phyloP scores from a whole-genome alignment of 1,140 invertebrate genomes.

The Drosophila takahashii region DNA sequence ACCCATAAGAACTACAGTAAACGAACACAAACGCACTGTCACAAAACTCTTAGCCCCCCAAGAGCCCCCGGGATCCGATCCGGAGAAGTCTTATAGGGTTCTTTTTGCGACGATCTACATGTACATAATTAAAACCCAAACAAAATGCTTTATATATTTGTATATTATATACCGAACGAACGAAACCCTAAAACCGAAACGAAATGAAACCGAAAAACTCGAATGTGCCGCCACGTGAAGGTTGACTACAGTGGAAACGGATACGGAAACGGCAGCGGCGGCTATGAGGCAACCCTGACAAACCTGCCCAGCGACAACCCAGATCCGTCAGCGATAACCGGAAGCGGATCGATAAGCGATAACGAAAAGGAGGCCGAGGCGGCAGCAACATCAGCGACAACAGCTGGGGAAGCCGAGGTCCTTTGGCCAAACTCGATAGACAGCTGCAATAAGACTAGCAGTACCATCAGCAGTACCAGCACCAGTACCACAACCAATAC shows the following conservation, averaged over 20 bases:
- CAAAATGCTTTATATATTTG: constrained; percentile 41
- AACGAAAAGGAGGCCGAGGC: constrained; percentile 39
- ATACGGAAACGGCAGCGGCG: constrained; percentile 41
- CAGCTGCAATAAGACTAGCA: constrained; percentile 17
- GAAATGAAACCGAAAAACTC: constrained; percentile 13
- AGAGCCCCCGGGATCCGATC: constrained; percentile 17
- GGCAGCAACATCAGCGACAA: constrained; percentile 21
- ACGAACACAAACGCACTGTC: constrained; percentile 18
- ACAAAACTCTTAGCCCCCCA: constrained; percentile 16
- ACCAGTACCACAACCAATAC: constrained; percentile 9
- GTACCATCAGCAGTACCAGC: not conserved
- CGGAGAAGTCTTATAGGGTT: constrained; percentile 15
- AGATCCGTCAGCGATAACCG: constrained; percentile 24
- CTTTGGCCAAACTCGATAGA: constrained; percentile 18
- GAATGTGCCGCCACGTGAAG: constrained; percentile 34
- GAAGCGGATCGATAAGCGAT: constrained; percentile 36
- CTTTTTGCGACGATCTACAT: constrained; percentile 7
- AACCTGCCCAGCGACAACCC: constrained; percentile 34
- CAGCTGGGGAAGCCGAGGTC: constrained; percentile 28
- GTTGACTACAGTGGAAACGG: constrained; percentile 69
- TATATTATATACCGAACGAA: constrained; percentile 38
- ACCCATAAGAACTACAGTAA: not conserved
- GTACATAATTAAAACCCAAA: constrained; percentile 19
- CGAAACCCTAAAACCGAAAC: not conserved
- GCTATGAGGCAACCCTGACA: constrained; percentile 45